These are phyloP conservation scores for Lagopus leucura DNA, from an alignment of 2,113 vertebrate genomes.

Conservation along the genomic window DNA sequence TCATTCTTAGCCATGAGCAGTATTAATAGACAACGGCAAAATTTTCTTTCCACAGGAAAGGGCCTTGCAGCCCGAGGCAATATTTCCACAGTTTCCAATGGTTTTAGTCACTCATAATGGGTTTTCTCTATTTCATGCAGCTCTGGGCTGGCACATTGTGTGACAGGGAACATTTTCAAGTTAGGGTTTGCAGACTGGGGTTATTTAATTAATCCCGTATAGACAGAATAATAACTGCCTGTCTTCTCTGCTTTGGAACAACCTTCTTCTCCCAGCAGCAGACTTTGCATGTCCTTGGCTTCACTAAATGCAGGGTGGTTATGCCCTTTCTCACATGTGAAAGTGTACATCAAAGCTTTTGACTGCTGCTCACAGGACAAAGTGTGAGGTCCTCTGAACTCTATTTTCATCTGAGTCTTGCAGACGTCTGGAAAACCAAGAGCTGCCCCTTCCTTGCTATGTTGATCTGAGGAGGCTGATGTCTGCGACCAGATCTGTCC, in stretches of 20 bases:
- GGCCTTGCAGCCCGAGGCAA: constrained; percentile 50
- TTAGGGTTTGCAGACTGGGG: constrained; percentile 30
- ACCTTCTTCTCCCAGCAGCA: neutral
- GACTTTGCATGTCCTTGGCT: neutral
- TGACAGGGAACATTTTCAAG: constrained; percentile 1
- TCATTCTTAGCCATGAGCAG: constrained; percentile 6
- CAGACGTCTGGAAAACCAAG: neutral
- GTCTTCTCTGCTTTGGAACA: neutral
- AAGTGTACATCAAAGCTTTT: neutral
- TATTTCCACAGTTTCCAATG: constrained; percentile 63
- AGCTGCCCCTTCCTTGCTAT: neutral
- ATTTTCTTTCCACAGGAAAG: constrained; percentile 61
- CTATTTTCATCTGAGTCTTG: neutral
- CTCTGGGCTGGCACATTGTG: constrained; percentile 63
- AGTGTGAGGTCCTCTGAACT: neutral
- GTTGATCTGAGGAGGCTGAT: neutral
- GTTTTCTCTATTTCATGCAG: constrained; percentile 57
- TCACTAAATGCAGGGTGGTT: neutral
- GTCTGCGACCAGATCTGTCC: neutral
- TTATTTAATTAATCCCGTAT: constrained; percentile 29
- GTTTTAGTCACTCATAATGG: constrained; percentile 56
- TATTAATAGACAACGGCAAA: constrained; percentile 42
- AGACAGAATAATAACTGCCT: constrained; percentile 42
- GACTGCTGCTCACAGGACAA: neutral
- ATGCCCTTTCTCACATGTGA: neutral